These are phyloP conservation scores for Trinorchestia longiramus DNA, from an alignment of 1,140 invertebrate genomes.

Conservation along the genomic window DNA sequence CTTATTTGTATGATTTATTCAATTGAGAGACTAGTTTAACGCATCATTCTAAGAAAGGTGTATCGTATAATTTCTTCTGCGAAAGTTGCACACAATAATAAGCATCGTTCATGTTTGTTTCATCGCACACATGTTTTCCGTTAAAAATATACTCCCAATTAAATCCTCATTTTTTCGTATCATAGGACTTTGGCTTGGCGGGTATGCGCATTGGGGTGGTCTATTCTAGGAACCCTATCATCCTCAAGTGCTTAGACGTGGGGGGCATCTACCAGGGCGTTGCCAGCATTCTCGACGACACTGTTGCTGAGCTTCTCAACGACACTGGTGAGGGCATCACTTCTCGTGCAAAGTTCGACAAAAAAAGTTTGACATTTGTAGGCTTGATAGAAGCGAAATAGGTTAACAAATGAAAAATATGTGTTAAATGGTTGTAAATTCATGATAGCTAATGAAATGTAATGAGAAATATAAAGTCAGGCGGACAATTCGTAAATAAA, in stretches of 20 bases:
- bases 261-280: neutral
- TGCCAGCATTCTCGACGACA: conserved; percentile 2
- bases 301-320: neutral
- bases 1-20: neutral
- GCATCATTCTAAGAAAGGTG: neutral
- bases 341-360: too few species aligned
- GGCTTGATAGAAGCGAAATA: too few species aligned
- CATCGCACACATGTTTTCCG: neutral
- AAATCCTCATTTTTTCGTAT: neutral
- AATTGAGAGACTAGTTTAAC: neutral
- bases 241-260: neutral
- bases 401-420: too few species aligned
- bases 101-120: neutral
- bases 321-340: conserved; percentile 39
- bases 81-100: neutral
- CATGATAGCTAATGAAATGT: too few species aligned
- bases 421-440: too few species aligned
- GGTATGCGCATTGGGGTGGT: conserved; percentile 49
- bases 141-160: neutral
- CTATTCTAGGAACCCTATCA: neutral
- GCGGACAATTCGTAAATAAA: too few species aligned
- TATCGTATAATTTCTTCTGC: neutral
- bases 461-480: too few species aligned
- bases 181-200: conserved; percentile 54
- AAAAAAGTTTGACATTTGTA: too few species aligned